phyloP scores from a whole-genome alignment of 1,140 invertebrate genomes.

The Leptinotarsa undecemlineata region DNA sequence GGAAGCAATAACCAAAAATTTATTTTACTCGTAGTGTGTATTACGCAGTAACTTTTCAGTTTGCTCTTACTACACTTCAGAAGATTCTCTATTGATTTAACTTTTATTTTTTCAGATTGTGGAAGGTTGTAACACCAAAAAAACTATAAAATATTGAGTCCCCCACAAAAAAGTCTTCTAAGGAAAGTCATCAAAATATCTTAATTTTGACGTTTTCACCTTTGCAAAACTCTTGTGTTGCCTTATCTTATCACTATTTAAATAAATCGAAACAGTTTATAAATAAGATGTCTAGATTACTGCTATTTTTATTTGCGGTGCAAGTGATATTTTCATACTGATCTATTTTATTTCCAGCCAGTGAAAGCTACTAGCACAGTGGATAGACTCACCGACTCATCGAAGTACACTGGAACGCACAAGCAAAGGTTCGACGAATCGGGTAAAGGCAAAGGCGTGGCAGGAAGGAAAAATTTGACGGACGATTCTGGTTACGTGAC shows the following conservation, averaged over 20 bases:
- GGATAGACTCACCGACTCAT: conserved; percentile 85
- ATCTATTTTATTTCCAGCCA: conserved; percentile 35
- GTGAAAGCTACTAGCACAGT: conserved; percentile 70
- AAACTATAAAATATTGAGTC: too few relatives aligned
- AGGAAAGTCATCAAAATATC: too few relatives aligned
- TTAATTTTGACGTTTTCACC: too few relatives aligned
- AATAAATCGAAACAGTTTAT: background rate
- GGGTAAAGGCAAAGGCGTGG: conserved; percentile 87
- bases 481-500: conserved; percentile 84
- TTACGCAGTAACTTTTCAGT: too few relatives aligned
- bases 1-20: too few relatives aligned
- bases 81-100: too few relatives aligned
- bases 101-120: too few relatives aligned
- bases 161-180: too few relatives aligned
- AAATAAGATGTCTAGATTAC: background rate
- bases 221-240: background rate
- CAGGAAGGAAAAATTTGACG: conserved; percentile 78
- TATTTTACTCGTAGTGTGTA: too few relatives aligned
- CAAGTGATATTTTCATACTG: background rate
- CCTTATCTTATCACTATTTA: background rate
- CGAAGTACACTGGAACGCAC: conserved; percentile 89
- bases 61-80: too few relatives aligned
- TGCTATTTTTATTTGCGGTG: background rate
- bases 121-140: too few relatives aligned
- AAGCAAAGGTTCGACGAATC: conserved; percentile 84